These are phyloP conservation scores for Vulpes vulpes DNA, from an alignment of 2,113 vertebrate species.

Conservation along the genomic window DNA sequence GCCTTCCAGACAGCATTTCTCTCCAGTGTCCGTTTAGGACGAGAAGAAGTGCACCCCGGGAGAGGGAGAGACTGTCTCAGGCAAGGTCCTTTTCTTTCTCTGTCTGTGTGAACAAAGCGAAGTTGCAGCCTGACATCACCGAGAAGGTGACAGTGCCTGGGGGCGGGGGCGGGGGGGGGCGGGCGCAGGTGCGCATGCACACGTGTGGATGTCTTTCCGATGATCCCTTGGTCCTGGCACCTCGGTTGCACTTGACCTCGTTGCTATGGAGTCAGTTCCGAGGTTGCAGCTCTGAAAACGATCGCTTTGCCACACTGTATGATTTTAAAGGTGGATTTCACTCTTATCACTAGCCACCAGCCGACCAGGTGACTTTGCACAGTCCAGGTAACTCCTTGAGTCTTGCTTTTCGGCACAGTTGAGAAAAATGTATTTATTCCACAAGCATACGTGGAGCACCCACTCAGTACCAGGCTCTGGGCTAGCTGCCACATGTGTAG, in stretches of 20 bases:
- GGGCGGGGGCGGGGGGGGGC: neutral
- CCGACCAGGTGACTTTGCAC: neutral
- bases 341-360: neutral
- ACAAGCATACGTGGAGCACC: neutral
- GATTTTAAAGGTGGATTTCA: neutral
- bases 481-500: neutral
- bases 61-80: neutral
- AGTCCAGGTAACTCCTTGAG: neutral
- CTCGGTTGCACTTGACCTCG: neutral
- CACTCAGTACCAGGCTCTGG: neutral
- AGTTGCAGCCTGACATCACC: neutral
- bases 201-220: neutral
- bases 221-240: neutral
- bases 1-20: slow-evolving; percentile 73
- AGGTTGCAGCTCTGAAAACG: neutral
- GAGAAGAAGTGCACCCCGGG: neutral
- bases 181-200: no score
- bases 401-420: neutral
- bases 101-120: neutral
- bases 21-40: slow-evolving; percentile 1
- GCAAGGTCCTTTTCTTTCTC: neutral
- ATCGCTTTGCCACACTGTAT: neutral
- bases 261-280: neutral
- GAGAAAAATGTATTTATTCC: neutral
- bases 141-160: neutral